Conservation (phyloP, 2,888 invertebrate genomes). For the Lamellibrachia columna region DNA sequence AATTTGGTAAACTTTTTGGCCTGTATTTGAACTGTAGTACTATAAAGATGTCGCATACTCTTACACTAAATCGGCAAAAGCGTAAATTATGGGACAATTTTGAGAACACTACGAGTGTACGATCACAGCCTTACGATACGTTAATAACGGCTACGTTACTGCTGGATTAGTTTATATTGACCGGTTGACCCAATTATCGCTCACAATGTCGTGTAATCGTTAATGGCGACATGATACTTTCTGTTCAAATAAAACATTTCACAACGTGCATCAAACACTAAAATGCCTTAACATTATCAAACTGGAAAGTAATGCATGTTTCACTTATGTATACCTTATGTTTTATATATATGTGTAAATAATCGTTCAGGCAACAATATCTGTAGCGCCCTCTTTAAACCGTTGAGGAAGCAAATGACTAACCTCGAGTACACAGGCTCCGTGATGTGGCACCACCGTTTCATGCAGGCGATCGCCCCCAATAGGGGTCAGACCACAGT, state of each 20-base stretch:
- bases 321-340: background rate
- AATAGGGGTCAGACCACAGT: too few relatives aligned
- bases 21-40: too few relatives aligned
- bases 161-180: background rate
- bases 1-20: too few relatives aligned
- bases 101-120: background rate
- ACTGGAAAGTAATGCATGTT: background rate
- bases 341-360: background rate
- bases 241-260: background rate
- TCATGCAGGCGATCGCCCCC: too few relatives aligned
- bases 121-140: background rate
- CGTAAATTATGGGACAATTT: background rate
- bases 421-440: too few relatives aligned
- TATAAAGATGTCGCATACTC: background rate
- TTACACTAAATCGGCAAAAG: background rate
- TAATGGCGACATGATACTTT: background rate
- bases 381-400: background rate
- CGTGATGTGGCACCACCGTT: too few relatives aligned
- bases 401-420: too few relatives aligned
- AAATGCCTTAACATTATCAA: background rate
- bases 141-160: background rate
- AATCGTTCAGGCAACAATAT: background rate
- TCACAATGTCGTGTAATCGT: background rate
- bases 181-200: background rate
- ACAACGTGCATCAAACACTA: background rate